Conservation (phyloP, 2,113 vertebrate species). For the Pedetes capensis region DNA sequence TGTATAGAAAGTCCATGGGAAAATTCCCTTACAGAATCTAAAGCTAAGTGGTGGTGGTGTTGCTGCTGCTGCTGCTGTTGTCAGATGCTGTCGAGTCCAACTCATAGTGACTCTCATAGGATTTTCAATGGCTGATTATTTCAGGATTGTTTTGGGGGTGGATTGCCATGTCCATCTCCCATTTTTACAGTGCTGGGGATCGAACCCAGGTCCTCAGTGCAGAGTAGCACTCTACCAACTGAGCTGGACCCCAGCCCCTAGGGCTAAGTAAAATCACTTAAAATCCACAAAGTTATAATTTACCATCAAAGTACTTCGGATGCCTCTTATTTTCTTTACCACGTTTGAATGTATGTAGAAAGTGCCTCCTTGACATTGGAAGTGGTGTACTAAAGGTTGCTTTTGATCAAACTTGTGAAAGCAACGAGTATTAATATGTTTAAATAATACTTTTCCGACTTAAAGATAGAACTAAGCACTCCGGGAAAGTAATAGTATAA, state of each 20-base stretch:
- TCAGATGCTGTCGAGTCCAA: too few relatives aligned
- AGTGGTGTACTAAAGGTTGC: neutral
- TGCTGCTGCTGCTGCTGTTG: too few relatives aligned
- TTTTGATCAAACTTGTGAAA: slow-evolving; percentile 45
- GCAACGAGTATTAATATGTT: neutral
- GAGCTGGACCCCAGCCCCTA: too few relatives aligned
- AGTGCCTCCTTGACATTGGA: neutral
- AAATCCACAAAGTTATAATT: neutral
- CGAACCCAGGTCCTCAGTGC: too few relatives aligned
- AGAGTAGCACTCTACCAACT: too few relatives aligned
- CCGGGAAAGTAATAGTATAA: neutral
- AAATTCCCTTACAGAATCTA: neutral
- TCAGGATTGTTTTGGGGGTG: too few relatives aligned
- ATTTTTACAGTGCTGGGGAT: too few relatives aligned
- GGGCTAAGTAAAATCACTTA: neutral
- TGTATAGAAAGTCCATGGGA: neutral
- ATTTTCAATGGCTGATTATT: too few relatives aligned
- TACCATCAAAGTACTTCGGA: neutral
- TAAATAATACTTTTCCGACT: slow-evolving; percentile 14
- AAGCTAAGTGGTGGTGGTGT: too few relatives aligned
- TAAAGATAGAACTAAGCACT: slow-evolving; percentile 11
- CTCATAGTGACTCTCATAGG: too few relatives aligned
- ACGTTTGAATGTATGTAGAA: neutral
- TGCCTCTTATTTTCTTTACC: neutral
- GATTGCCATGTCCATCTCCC: too few relatives aligned